phyloP scores from a whole-genome alignment of 2,113 vertebrate genomes.

The Vireo altiloquus region DNA sequence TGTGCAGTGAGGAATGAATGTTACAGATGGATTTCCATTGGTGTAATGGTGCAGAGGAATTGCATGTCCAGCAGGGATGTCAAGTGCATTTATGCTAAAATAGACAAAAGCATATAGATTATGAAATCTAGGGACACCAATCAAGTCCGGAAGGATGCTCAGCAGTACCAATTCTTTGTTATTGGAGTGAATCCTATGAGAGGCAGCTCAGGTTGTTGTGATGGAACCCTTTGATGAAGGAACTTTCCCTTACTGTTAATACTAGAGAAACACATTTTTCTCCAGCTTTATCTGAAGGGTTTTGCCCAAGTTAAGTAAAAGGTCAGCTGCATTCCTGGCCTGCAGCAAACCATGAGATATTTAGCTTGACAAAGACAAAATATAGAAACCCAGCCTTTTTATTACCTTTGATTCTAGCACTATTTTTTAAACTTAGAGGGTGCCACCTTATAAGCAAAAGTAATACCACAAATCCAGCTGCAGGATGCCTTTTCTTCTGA shows the following conservation, averaged over 20 bases:
- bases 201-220: neutral
- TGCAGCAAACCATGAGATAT: neutral
- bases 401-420: neutral
- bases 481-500: neutral
- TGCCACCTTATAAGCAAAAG: neutral
- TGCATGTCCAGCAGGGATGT: constrained; percentile 2
- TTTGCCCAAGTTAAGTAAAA: neutral
- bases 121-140: neutral
- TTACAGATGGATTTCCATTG: neutral
- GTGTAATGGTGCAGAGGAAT: constrained; percentile 6
- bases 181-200: neutral
- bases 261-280: neutral
- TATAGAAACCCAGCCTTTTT: neutral
- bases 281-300: neutral
- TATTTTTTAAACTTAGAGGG: neutral
- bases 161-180: neutral
- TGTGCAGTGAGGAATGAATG: neutral
- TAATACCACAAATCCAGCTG: neutral
- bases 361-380: neutral
- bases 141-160: neutral
- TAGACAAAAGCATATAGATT: neutral
- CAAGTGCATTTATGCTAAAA: neutral
- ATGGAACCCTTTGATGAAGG: neutral
- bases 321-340: neutral
- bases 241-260: neutral